Evolutionary conservation across 2,113 vertebrate genomes (phyloP), one percentile per base, ranked within the genome.

Genomic region (Rhineura floridana): DNA sequence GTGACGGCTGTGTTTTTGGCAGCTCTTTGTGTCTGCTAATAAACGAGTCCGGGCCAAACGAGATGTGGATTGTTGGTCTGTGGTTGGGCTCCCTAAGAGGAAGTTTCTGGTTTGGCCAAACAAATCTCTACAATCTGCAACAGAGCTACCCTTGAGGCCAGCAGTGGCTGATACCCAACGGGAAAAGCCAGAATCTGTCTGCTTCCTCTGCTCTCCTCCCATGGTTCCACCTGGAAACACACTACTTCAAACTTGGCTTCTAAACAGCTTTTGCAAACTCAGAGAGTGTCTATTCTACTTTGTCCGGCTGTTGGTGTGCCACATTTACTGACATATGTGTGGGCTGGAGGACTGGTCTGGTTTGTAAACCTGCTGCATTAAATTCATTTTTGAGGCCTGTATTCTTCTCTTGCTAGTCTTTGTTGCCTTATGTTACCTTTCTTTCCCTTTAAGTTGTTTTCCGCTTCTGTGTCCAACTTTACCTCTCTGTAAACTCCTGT

Each of bases 361-460:
- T 33, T 44, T 75, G 46, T 33, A 52, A 59, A 39, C 1, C 63
- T 19, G 19, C 30, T 25, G 19, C 10, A 3, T 21, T 46, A 23
- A 3, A 42, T 8, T 30, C 52, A 3, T 36, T 25, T 42, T 39
- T 39, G 46, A 25, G 36, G 36, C 7, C 48, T 79, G 12, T 76
- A 48, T 76, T 48, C 73, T 59, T 15, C n/a, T 19, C 5, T 21
- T 23, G 50, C 78, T 36, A 21, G 15, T 81, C 36, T 39, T 80
- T 62, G 1, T 6, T 6, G 11, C n/a, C 36, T 36, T 62, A 4
- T 28, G 44, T 23, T 55, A 0, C 0, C 1, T 48, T 44, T 9
- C 3, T 42, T 1, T 2, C 10, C 9, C 4, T 0, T 59, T 28
- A 19, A 0, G 21, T 7, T 10, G 42, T 30, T 2, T 7, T n/a